Conservation (phyloP, 2,797 vertebrate species). For the Cichlasoma orientale region DNA sequence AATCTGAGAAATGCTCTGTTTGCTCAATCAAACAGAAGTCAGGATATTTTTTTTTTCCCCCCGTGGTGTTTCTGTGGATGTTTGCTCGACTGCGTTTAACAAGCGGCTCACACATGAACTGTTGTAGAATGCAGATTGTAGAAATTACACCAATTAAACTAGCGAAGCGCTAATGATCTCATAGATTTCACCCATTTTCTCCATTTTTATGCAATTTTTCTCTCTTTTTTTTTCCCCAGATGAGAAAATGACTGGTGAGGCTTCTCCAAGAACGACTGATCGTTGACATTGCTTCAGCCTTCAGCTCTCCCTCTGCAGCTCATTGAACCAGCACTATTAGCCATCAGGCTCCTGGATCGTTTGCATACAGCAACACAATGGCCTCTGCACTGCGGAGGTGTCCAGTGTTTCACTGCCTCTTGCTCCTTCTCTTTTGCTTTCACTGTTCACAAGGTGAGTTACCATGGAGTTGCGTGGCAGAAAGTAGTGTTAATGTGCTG, state of each 20-base stretch:
- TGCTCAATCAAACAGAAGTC: slow-evolving; percentile 8
- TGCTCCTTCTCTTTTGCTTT: slow-evolving; percentile 71
- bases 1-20: slow-evolving; percentile 22
- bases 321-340: slow-evolving; percentile 47
- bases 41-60: background rate
- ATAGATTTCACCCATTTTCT: background rate
- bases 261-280: slow-evolving; percentile 63
- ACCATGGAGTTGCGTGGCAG: slow-evolving; percentile 35
- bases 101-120: background rate
- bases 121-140: background rate
- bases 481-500: slow-evolving; percentile 45
- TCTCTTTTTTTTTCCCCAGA: slow-evolving; percentile 53
- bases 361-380: slow-evolving; percentile 70
- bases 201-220: slow-evolving; percentile 16
- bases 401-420: slow-evolving; percentile 67
- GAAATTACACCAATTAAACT: background rate
- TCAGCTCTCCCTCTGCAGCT: slow-evolving; percentile 30
- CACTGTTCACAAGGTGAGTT: slow-evolving; percentile 79
- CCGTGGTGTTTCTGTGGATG: background rate
- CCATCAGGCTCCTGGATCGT: slow-evolving; percentile 57
- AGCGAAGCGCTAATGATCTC: background rate
- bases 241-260: slow-evolving; percentile 75
- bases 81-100: background rate
- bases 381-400: slow-evolving; percentile 74
- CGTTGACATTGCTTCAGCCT: slow-evolving; percentile 64